Evolutionary conservation across 2,797 vertebrate species (phyloP).

Genomic region (Sarcophilus harrisii): DNA sequence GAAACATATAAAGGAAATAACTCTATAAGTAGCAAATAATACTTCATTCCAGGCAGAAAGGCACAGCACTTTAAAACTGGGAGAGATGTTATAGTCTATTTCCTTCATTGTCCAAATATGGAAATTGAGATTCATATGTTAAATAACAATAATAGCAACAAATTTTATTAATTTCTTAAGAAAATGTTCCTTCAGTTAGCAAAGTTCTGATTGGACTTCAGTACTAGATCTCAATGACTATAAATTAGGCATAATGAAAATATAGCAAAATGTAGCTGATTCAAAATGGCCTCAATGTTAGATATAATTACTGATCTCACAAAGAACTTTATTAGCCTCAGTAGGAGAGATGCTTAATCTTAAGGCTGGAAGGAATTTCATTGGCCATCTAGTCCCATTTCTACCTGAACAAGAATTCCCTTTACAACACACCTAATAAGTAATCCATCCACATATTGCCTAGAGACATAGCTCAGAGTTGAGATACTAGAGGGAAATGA

Average conservation of each 20-base stretch:
- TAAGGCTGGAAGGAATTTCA: not conserved
- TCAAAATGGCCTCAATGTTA: not conserved
- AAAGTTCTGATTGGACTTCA: not conserved
- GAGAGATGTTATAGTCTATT: not conserved
- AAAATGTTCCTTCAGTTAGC: not conserved
- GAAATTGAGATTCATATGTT: not conserved
- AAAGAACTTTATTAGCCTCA: not conserved
- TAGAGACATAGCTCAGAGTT: not conserved
- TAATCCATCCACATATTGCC: not conserved
- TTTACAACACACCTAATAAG: not conserved
- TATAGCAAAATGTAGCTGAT: not conserved
- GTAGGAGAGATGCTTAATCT: not conserved
- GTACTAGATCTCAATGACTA: not conserved
- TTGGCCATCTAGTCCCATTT: not conserved
- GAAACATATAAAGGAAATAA: not conserved
- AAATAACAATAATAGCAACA: not conserved
- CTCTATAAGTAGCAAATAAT: not conserved
- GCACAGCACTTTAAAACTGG: not conserved
- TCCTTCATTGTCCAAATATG: not conserved
- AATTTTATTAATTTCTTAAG: not conserved
- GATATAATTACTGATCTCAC: not conserved
- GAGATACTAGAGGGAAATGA: not conserved
- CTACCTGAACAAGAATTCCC: not conserved
- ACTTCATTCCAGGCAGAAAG: not conserved
- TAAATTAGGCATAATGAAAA: not conserved